Evolutionary conservation across 2,113 vertebrate species (phyloP), one percentile per base, ranked within the genome.

Genomic region (Triplophysa tibetana): DNA sequence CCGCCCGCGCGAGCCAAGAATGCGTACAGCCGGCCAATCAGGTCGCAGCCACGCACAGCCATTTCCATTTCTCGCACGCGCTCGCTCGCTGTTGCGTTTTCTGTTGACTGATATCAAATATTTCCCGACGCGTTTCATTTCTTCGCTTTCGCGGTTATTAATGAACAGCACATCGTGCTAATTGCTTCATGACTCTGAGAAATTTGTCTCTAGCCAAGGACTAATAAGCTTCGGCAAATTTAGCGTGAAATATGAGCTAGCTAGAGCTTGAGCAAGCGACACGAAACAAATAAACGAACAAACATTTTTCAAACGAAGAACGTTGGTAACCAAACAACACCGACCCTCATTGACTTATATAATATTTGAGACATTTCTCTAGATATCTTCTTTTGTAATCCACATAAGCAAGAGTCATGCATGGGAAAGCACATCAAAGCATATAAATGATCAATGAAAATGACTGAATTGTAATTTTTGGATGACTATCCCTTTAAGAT

Each of bases 121-220:
- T 73, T 60, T 73, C 29, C 38, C 72, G 62, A 48, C 41, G n/a
- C 1, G 9, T 74, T 61, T 45, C 56, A 2, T 63, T 75, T 63
- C 17, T 75, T 45, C 41, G 41, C 58, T 60, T 23, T 48, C 38
- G 13, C 26, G 43, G 62, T 75, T 62, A 75, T 75, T 63, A 75
- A 75, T 62, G 41, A 62, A 62, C 13, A 19, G 41, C 56, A 62
- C 41, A 62, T 48, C 5, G 58, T 2, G 9, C n/a, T 62, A 75
- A 62, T 75, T 75, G 72, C 58, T 62, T 75, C 58, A 75, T 75
- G n/a, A 75, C 58, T 75, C 41, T 3, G 9, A 23, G n/a, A 75
- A 75, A 61, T 62, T n/a, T 1, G 45, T 62, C 72, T 62, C 56
- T 60, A n/a, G 50, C 9, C 3, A 14, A 13, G 69, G 26, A 56